A percentile compares a stretch with the other conserved stretches of the same genome.
Conservation (phyloP, 2,113 vertebrate genomes). For the human (Homo sapiens) region GRCh38 chr15:63225501-63226000, state of each 20-base stretch:
- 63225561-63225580: not conserved
- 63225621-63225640: not conserved
- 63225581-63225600: slow-evolving; percentile 26
- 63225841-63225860: too few relatives aligned
- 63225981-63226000: too few relatives aligned
- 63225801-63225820: too few relatives aligned
- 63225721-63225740: not conserved
- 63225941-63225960: too few relatives aligned
- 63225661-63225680: not conserved
- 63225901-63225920: too few relatives aligned
- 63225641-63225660: not conserved
- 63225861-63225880: too few relatives aligned
- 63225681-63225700: not conserved
- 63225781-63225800: too few relatives aligned
- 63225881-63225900: too few relatives aligned
- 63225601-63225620: not conserved
- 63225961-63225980: too few relatives aligned
- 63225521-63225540: not conserved
- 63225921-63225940: too few relatives aligned
- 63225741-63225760: not conserved
- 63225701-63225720: not conserved
- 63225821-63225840: too few relatives aligned
- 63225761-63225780: not conserved
- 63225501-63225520: slow-evolving; percentile 24
- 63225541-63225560: slow-evolving; percentile 40